Base-by-base conservation (phyloP, 2,888 invertebrate species). In the Elegia similella region DNA sequence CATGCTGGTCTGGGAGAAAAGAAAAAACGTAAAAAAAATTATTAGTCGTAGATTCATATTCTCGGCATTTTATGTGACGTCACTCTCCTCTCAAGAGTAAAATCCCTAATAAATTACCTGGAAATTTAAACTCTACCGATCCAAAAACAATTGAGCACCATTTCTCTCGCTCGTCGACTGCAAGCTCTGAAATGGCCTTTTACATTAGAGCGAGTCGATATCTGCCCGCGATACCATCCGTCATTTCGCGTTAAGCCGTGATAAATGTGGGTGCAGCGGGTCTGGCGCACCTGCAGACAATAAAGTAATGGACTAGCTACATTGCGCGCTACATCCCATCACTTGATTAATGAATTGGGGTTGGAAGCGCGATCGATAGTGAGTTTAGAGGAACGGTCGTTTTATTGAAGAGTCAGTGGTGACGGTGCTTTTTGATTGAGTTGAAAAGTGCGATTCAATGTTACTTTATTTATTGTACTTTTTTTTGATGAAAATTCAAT, bases 271-370 rank as follows among this genome's bases (percentile, higher is more conserved):
- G 55, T 46, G 54, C 66, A 67, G 52, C 42, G 56, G 47, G 47
- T 15, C 8, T 42, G 56, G 63, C 73, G 69, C 79, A 80, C 79
- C 81, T 82, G 78, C 73, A 73, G 75, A 80, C 78, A 82, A 82
- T 82, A 81, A 73, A 67, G 76, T 81, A 82, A 82, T 82, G 81
- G 81, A 69, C 72, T 73, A 65, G 67, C 73, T 79, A 76, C 80
- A 80, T 76, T 77, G 78, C 80, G 63, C 68, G 75, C 68, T 78
- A 70, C 69, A 70, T 70, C 66, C 76, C 70, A 73, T 75, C 70
- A 59, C 63, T 68, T 81, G 81, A 82, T 82, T 80, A 83, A 83
- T 83, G 81, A 75, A 73, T 72, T 66, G 64, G 64, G 65, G 69
- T 65, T 67, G 66, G 64, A 68, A 70, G 63, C 62, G 63, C 76